Evolutionary conservation across 1,140 invertebrate species (phyloP), one percentile per base, ranked within the genome.

Genomic region (Phocides pigmalion): DNA sequence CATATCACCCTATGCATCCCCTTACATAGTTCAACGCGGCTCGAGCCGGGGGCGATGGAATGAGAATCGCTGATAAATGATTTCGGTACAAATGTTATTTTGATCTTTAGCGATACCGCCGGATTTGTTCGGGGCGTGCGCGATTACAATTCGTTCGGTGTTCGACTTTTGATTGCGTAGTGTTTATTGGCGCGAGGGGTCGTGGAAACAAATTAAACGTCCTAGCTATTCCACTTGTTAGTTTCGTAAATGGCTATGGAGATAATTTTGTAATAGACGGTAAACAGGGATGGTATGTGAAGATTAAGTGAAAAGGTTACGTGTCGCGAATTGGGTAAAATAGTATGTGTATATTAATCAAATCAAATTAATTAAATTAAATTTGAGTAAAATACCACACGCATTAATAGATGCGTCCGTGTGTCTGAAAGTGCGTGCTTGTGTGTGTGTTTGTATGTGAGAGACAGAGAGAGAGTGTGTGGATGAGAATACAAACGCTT

Each of bases 81-180:
- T 86, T 88, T 82, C 74, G 75, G 74, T 83, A 88, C 85, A 88
- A 88, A 88, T 88, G 85, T 88, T 84, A 84, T 86, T 86, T 84
- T 88, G 85, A 88, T 88, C 80, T 86, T 82, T 73, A 72, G 74
- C 81, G 83, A 88, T 88, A 88, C 65, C 76, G 68, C 53, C 35
- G 67, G 81, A 80, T 81, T 80, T 84, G 82, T 83, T 79, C 71
- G 70, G 82, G 79, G 84, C 78, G 72, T 66, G 64, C 47, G 67
- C 74, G 68, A 77, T 75, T 70, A 81, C 71, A 71, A 79, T 76
- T 72, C 70, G 67, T 68, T 67, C 68, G 65, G 62, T 42, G 51
- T 54, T 71, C 69, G 64, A 42, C 47, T 72, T 83, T 76, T 82
- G 76, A 81, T 84, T 83, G 74, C 65, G 70, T 78, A 69, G 51